Conservation (phyloP, 2,888 invertebrate genomes). For the Nemurella pictetii region DNA sequence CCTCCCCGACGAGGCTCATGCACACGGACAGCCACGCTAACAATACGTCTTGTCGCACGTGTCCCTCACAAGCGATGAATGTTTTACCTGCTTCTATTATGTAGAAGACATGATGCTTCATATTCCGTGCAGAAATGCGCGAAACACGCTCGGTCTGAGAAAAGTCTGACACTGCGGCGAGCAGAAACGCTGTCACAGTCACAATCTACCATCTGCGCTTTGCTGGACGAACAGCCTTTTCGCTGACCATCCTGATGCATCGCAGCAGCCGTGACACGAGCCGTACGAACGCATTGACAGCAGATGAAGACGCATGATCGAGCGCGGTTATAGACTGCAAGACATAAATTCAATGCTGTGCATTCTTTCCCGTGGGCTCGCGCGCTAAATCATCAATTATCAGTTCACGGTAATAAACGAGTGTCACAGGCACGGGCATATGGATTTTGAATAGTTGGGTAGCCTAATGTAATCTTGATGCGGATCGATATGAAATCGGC, state of each 20-base stretch:
- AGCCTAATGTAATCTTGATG: neutral
- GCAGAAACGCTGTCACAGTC: neutral
- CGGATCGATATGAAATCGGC: neutral
- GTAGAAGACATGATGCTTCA: neutral
- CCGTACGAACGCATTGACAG: neutral
- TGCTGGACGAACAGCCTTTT: no score
- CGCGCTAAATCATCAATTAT: neutral
- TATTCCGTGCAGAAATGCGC: neutral
- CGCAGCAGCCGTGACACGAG: neutral
- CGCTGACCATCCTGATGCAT: neutral
- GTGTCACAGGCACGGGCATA: neutral
- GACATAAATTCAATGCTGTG: neutral
- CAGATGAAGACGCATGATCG: neutral
- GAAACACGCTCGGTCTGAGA: neutral
- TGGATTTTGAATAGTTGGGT: neutral
- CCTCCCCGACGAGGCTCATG: neutral
- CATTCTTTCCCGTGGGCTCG: neutral
- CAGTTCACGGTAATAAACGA: neutral
- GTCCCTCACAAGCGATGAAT: neutral
- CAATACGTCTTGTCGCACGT: neutral
- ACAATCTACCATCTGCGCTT: neutral
- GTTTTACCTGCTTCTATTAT: neutral
- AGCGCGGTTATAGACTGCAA: neutral
- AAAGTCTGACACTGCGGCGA: neutral
- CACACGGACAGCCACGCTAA: neutral